A percentile compares a stretch with the other conserved stretches of the same genome.
Conservation (phyloP, 2,888 invertebrate genomes). For the Ornithoptera priamus region DNA sequence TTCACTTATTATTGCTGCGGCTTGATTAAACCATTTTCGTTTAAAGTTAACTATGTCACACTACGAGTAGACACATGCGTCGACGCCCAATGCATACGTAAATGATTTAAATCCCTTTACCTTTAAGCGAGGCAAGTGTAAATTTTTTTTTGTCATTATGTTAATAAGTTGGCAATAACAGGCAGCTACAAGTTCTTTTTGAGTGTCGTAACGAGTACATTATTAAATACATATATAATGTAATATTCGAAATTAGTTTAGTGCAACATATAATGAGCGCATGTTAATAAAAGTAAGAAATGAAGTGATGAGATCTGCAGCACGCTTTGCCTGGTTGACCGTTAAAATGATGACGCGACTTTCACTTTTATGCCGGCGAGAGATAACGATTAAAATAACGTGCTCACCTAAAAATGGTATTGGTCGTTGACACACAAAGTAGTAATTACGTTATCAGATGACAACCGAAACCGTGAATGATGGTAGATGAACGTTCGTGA, state of each 20-base stretch:
- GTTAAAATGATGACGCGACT: slow-evolving; percentile 23
- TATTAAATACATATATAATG: background rate
- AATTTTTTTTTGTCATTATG: too few relatives aligned
- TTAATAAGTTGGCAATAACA: too few relatives aligned
- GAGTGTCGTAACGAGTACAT: background rate
- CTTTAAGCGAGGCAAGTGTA: too few relatives aligned
- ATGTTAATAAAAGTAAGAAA: background rate
- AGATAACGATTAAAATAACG: slow-evolving; percentile 28
- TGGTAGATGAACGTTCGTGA: background rate
- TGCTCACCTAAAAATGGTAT: slow-evolving; percentile 8
- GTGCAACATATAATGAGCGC: too few relatives aligned
- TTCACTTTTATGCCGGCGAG: slow-evolving; percentile 25
- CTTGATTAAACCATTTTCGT: too few relatives aligned
- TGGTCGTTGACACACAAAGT: slow-evolving; percentile 1
- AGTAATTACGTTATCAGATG: background rate
- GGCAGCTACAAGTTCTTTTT: too few relatives aligned
- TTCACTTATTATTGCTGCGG: too few relatives aligned
- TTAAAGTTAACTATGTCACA: too few relatives aligned
- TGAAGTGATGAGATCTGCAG: slow-evolving; percentile 1
- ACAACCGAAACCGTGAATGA: background rate
- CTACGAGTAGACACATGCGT: too few relatives aligned
- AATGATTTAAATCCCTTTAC: too few relatives aligned
- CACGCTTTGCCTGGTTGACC: slow-evolving; percentile 1
- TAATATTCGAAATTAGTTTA: too few relatives aligned
- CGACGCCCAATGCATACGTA: too few relatives aligned